These are phyloP conservation scores for Mystacornis crossleyi DNA, from an alignment of 2,113 vertebrate genomes.

Conservation along the genomic window DNA sequence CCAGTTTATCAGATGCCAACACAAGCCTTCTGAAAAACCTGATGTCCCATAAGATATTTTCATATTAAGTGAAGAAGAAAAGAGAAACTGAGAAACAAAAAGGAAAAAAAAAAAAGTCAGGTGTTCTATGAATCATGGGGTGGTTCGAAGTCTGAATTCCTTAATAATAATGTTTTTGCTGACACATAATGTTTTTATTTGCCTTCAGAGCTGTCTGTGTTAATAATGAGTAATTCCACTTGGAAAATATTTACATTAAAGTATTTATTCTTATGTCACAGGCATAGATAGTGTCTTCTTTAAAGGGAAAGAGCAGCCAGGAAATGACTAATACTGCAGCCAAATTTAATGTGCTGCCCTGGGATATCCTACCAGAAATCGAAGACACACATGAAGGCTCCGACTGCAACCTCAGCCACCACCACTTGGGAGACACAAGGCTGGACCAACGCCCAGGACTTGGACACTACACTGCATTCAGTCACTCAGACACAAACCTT, in stretches of 20 bases:
- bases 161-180: conserved; percentile 41
- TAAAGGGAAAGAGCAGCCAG: not conserved
- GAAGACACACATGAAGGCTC: not conserved
- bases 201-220: conserved; percentile 29
- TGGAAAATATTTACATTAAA: conserved; percentile 48
- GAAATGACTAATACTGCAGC: not conserved
- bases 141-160: conserved; percentile 26
- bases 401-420: not conserved
- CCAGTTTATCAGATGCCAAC: not conserved
- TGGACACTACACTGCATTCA: not conserved
- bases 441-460: not conserved
- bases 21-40: not conserved
- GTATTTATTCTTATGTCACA: conserved; percentile 35
- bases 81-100: not conserved
- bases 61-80: not conserved
- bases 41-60: not conserved
- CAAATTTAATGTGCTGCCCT: not conserved
- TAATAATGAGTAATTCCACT: conserved; percentile 41
- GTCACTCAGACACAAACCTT: not conserved
- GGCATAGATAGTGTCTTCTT: not conserved
- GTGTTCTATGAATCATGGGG: conserved; percentile 45
- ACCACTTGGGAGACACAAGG: not conserved
- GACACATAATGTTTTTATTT: conserved; percentile 42
- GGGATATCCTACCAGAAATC: not conserved
- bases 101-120: not conserved